Percentiles rank a stretch among this genome's conserved stretches.
phyloP scores from a whole-genome alignment of 1,140 invertebrate genomes.

The Drosophila funebris region DNA sequence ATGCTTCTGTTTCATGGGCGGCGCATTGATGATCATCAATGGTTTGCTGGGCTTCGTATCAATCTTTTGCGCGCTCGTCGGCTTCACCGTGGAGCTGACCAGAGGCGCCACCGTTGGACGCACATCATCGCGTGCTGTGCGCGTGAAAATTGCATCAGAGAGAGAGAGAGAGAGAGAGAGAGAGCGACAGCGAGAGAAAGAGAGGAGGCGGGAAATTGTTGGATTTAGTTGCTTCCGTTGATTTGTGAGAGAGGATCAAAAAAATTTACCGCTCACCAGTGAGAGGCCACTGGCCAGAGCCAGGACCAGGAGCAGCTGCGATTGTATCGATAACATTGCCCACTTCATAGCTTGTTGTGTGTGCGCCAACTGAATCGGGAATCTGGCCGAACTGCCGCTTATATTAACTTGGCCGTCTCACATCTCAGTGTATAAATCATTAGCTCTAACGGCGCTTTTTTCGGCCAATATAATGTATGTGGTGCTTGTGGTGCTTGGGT shows the following conservation, averaged over 20 bases:
- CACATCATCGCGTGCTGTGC: conserved; percentile 35
- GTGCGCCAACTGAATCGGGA: conserved; percentile 39
- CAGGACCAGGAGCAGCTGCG: conserved; percentile 58
- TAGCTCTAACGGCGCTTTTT: conserved; percentile 41
- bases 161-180: not conserved
- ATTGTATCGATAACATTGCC: conserved; percentile 38
- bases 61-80: conserved; percentile 48
- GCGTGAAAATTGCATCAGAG: too few relatives aligned
- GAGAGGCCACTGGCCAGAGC: conserved; percentile 61
- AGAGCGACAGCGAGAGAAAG: not conserved
- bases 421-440: conserved; percentile 43
- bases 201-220: not conserved
- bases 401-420: conserved; percentile 30
- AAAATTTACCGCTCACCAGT: conserved; percentile 82
- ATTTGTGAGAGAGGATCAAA: conserved; percentile 26
- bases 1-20: conserved; percentile 62
- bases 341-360: conserved; percentile 29
- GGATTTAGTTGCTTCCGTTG: not conserved
- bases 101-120: conserved; percentile 47
- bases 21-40: conserved; percentile 68
- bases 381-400: conserved; percentile 5
- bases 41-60: conserved; percentile 52
- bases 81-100: conserved; percentile 60
- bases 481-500: not conserved
- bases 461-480: too few relatives aligned